Evolutionary conservation across 2,113 vertebrate species (phyloP).

Genomic region (Microcebus lehilahytsara): DNA sequence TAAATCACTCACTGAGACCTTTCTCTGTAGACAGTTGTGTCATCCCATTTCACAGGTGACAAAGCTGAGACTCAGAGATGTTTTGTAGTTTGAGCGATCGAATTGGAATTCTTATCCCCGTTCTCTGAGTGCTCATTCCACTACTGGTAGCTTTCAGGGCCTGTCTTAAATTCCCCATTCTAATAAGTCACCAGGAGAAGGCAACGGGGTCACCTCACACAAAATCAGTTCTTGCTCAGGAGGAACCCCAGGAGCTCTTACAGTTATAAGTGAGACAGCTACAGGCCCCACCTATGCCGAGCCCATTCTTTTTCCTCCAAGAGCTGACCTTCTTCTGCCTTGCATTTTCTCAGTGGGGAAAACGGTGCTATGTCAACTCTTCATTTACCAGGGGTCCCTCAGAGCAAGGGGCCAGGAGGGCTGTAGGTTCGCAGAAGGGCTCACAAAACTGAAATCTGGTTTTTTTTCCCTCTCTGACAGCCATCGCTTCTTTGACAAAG

Average conservation of each 20-base stretch:
- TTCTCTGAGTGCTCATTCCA: not conserved
- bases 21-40: not conserved
- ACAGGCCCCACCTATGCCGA: too few species aligned
- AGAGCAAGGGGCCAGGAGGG: not conserved
- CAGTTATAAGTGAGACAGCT: not conserved
- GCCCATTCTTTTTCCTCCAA: not conserved
- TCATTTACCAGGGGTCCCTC: not conserved
- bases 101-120: not conserved
- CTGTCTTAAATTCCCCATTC: not conserved
- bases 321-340: not conserved
- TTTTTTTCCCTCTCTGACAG: not conserved
- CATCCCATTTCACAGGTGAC: not conserved
- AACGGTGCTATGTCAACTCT: not conserved
- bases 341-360: not conserved
- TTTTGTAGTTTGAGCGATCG: not conserved
- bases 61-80: not conserved
- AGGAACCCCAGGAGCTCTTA: not conserved
- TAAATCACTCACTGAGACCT: not conserved
- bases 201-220: not conserved
- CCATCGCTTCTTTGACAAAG: not conserved
- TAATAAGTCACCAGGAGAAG: not conserved
- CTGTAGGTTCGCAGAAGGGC: not conserved
- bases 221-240: not conserved
- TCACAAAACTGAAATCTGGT: not conserved
- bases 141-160: not conserved